Evolutionary conservation across 35 echinoderm and acorn worm genomes (phyloP), one percentile per base, ranked within the genome.

Genomic region (Holothuria glaberrima): DNA sequence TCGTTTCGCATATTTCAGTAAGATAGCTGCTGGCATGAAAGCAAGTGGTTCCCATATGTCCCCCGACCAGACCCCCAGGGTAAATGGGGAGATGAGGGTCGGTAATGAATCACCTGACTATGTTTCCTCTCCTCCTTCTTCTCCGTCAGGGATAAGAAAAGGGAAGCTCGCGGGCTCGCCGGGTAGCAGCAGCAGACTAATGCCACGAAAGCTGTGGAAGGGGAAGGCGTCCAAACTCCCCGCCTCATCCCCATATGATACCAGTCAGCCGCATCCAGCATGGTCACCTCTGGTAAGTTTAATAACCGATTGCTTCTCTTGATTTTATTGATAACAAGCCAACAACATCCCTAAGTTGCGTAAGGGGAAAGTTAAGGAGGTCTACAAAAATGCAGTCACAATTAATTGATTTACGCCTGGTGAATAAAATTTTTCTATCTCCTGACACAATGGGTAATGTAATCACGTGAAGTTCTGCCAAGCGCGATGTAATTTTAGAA

Each of bases 121-220:
- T 61, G 33, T 56, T 24, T 56, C 80, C 12, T 84, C 80, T 84
- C 80, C 80, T 63, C 80, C 80, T 58, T 84, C 80, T 84, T 84
- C 80, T 29, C 80, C 80, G 57, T 63, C 80, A 84, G 80, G 80
- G 57, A 58, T 84, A 32, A 48, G 54, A 31, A 48, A 54, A 84
- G 80, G 80, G 20, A 84, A 84, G 46, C 18, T 61, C 6, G n/a
- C 80, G 80, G 80, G 80, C 19, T n/a, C 80, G 28, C 56, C 80
- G 3, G 27, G 80, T 12, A 57, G n/a, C 25, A 84, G 54, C 56
- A 63, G 13, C 80, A 84, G 80, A 84, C 80, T 84, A 54, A 84
- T 84, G 80, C 80, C 80, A 30, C 54, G 80, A 54, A 84, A 84
- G 59, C 80, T 59, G 22, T 84, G 80, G 80, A 82, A 82, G 79